Evolutionary conservation across 1,140 invertebrate species (phyloP), one percentile per base, ranked within the genome.

Genomic region (Phenacoccus solenopsis): DNA sequence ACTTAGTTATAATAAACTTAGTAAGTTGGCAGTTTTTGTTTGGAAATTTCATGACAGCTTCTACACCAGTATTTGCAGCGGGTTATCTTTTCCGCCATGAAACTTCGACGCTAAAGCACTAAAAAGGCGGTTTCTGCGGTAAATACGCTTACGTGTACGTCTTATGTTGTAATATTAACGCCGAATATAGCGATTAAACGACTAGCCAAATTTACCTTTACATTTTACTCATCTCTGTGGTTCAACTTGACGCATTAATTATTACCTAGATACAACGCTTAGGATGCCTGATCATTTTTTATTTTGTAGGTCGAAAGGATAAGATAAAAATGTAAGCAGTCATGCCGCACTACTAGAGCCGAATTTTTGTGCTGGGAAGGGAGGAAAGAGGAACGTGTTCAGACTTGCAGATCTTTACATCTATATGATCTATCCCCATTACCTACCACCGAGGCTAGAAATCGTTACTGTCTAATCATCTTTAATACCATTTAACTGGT

Each of bases 1-100:
- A 49, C 38, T 49, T 49, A 49, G 38, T 49, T 49, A 49, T 49
- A 49, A 49, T 49, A 49, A 49, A 49, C 38, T 49, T 49, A 49
- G 38, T 49, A 49, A 49, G n/a, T n/a, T 49, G 38, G 38, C 38
- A 49, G 38, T 49, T 49, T 49, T 49, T 49, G 38, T 49, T n/a
- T 49, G 38, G 12, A 49, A 49, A 49, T 16, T 49, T 10, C 20
- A 49, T 49, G 38, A 49, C 38, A 49, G 38, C 38, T 49, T 49
- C 16, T 49, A 16, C 13, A 49, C 20, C 13, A 49, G 12, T 49
- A 49, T 49, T 49, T 49, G 5, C 38, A 49, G 38, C n/a, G n/a
- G 38, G 38, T 49, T 49, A 49, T 49, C 38, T 49, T 16, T 49
- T 49, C 13, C 13, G 5, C 5, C 12, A n/a, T 49, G 38, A 49